phyloP scores from a whole-genome alignment of 2,113 vertebrate genomes.

The Jaculus jaculus region DNA sequence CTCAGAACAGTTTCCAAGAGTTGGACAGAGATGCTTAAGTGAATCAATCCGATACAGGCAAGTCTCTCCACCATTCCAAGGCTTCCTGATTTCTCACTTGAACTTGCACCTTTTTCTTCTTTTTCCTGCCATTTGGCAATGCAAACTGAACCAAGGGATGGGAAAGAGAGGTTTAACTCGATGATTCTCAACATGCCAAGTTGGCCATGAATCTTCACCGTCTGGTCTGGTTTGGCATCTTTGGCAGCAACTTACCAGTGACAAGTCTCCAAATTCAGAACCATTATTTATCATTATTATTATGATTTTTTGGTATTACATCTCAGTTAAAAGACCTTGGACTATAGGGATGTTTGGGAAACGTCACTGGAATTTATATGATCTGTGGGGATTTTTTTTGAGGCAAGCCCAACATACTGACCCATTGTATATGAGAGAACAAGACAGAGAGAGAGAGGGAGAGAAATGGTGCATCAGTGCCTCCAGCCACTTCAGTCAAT shows the following conservation, averaged over 20 bases:
- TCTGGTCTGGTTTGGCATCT: conserved; percentile 38
- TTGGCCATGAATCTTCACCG: conserved; percentile 64
- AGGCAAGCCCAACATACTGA: too few relatives aligned
- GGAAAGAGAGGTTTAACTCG: conserved; percentile 68
- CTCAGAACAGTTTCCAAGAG: neutral
- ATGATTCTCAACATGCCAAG: conserved; percentile 64
- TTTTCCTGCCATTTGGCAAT: conserved; percentile 79
- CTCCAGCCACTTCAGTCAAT: too few relatives aligned
- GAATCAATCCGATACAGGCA: conserved; percentile 69
- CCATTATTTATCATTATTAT: too few relatives aligned
- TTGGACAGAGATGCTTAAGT: conserved; percentile 40
- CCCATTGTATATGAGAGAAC: too few relatives aligned
- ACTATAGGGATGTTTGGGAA: neutral
- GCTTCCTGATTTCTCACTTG: conserved; percentile 77
- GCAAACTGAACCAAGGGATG: conserved; percentile 80
- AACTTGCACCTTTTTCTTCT: conserved; percentile 74
- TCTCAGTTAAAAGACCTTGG: conserved; percentile 49
- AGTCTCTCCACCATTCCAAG: conserved; percentile 52
- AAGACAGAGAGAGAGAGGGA: too few relatives aligned
- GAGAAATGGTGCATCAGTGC: too few relatives aligned
- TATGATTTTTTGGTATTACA: too few relatives aligned
- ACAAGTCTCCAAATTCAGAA: too few relatives aligned
- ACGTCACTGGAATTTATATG: too few relatives aligned
- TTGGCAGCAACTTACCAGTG: too few relatives aligned
- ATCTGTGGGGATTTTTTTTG: neutral